These are phyloP conservation scores for Lutjanus campechanus DNA, from an alignment of 2,797 vertebrate genomes.

Conservation along the genomic window DNA sequence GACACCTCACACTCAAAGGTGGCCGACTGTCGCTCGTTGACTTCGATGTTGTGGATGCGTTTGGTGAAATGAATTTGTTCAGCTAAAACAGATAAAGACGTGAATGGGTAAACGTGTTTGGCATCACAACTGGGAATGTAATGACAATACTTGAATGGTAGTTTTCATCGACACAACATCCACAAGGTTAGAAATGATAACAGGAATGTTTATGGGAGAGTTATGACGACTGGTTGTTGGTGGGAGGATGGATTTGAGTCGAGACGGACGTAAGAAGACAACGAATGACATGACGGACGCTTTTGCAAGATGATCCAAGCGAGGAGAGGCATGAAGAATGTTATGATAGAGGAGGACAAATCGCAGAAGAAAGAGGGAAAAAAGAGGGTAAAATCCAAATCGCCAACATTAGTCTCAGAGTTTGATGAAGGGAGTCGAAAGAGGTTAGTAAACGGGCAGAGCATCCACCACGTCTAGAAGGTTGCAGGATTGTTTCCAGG, in stretches of 20 bases:
- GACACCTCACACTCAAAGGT: conserved; percentile 99
- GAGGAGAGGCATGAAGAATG: conserved; percentile 40
- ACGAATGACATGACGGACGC: conserved; percentile 22
- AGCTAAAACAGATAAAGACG: conserved; percentile 89
- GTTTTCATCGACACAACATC: conserved; percentile 58
- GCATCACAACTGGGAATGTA: conserved; percentile 60
- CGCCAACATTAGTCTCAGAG: conserved; percentile 65
- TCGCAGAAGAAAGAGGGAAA: conserved; percentile 59
- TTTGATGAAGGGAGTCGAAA: conserved; percentile 69
- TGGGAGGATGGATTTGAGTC: conserved; percentile 32
- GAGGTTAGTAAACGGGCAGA: conserved; percentile 83
- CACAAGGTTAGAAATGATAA: conserved; percentile 66
- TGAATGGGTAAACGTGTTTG: conserved; percentile 71
- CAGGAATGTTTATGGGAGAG: conserved; percentile 12
- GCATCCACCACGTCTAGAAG: conserved; percentile 63
- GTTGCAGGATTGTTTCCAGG: conserved; percentile 52
- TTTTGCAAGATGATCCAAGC: conserved; percentile 37
- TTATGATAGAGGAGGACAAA: conserved; percentile 50
- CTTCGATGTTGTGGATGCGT: conserved; percentile 98
- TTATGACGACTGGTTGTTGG: conserved; percentile 24
- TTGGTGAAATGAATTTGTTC: conserved; percentile 99
- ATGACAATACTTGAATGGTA: conserved; percentile 51
- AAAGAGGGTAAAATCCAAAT: conserved; percentile 61
- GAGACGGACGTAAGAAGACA: conserved; percentile 49
- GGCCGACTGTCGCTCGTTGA: conserved; percentile 96